Conservation (phyloP, 1,140 invertebrate species). For the Neodiprion lecontei region DNA sequence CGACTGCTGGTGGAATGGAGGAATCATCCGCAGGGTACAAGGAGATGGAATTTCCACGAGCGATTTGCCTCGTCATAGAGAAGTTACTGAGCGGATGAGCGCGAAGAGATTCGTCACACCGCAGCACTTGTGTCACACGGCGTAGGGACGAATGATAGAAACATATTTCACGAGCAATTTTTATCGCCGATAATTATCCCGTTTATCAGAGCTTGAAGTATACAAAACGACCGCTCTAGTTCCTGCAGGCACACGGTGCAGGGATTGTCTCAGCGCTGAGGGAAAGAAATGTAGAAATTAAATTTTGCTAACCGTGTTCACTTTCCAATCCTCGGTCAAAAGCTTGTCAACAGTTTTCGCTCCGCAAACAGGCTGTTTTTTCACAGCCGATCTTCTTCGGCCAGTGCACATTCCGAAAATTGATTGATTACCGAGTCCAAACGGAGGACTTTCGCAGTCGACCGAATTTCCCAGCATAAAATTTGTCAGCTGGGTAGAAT, state of each 20-base stretch:
- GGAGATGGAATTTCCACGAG: too few relatives aligned
- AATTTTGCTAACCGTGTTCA: conserved; percentile 5
- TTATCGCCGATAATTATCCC: neutral
- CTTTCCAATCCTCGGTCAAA: conserved; percentile 35
- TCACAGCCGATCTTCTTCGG: conserved; percentile 37
- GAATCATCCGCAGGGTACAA: too few relatives aligned
- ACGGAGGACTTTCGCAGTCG: conserved; percentile 33
- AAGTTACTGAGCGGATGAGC: too few relatives aligned
- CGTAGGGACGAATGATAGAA: neutral
- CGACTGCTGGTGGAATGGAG: too few relatives aligned
- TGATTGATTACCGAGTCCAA: conserved; percentile 31
- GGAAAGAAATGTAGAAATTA: conserved; percentile 17
- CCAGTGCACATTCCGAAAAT: conserved; percentile 58
- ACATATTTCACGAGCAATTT: neutral
- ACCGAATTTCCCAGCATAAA: conserved; percentile 40
- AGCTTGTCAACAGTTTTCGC: conserved; percentile 18
- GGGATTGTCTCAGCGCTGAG: conserved; percentile 28
- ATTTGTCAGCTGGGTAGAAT: conserved; percentile 35
- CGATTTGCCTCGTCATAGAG: too few relatives aligned
- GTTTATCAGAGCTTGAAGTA: neutral
- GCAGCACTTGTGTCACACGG: too few relatives aligned
- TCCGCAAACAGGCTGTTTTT: conserved; percentile 21
- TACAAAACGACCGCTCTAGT: neutral
- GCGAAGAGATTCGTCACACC: too few relatives aligned
- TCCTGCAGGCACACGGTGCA: neutral